These are phyloP conservation scores for Perognathus longimembris DNA, from an alignment of 2,113 vertebrate species.

Conservation along the genomic window DNA sequence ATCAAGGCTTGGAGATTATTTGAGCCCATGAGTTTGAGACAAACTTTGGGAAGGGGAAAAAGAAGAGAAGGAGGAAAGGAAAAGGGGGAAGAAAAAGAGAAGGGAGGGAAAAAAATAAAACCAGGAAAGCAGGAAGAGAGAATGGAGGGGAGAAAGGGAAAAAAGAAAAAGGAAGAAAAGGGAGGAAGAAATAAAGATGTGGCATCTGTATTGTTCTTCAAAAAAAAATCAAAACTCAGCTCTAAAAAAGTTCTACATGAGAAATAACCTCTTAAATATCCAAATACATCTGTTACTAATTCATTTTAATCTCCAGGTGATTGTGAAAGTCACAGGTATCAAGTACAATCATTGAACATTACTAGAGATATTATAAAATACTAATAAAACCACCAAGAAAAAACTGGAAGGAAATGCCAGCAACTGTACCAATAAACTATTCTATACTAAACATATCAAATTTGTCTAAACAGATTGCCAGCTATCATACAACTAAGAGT, in stretches of 20 bases:
- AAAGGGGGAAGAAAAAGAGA: too few relatives aligned
- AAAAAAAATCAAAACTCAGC: conserved; percentile 13
- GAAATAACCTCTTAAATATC: not conserved
- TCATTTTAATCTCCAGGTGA: not conserved
- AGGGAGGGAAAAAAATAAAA: too few relatives aligned
- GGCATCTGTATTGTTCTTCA: not conserved
- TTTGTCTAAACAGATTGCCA: conserved; percentile 20
- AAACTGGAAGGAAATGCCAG: conserved; percentile 35
- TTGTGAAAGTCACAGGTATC: not conserved
- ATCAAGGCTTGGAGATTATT: not conserved
- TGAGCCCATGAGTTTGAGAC: not conserved
- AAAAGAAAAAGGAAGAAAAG: not conserved
- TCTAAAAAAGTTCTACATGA: not conserved
- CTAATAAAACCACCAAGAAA: conserved; percentile 42
- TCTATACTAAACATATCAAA: not conserved
- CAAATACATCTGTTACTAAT: not conserved
- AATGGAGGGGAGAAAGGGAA: too few relatives aligned
- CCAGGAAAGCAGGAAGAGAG: too few relatives aligned
- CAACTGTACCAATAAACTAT: not conserved
- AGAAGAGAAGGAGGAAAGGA: too few relatives aligned
- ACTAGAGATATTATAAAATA: conserved; percentile 16
- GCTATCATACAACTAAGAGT: not conserved
- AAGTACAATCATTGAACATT: not conserved
- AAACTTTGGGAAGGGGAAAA: not conserved
- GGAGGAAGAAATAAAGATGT: not conserved